Evolutionary conservation across 2,888 invertebrate species (phyloP).

Genomic region (Herminia tarsipennalis): DNA sequence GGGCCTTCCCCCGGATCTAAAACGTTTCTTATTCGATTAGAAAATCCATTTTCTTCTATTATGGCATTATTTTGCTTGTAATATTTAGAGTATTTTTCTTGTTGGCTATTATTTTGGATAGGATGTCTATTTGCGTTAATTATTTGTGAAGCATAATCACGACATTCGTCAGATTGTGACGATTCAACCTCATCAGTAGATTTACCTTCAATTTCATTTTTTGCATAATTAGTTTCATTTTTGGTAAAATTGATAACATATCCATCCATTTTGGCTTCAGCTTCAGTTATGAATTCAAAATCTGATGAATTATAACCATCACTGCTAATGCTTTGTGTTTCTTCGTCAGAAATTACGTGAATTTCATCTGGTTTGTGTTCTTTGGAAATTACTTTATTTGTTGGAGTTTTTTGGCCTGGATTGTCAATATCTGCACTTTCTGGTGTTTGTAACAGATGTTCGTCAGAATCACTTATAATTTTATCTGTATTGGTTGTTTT

Average conservation of each 20-base stretch:
- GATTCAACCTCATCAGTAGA: too few relatives aligned
- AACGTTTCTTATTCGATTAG: neutral
- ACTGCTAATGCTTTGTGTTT: constrained; percentile 11
- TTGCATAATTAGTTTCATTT: neutral
- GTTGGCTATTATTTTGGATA: too few relatives aligned
- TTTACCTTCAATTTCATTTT: neutral
- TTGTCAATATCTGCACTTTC: constrained; percentile 1
- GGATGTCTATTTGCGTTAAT: too few relatives aligned
- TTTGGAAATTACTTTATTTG: constrained; percentile 3
- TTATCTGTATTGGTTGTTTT: too few relatives aligned
- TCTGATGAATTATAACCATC: constrained; percentile 68
- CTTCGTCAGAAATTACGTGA: constrained; percentile 10
- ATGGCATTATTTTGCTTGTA: too few relatives aligned
- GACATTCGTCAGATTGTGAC: too few relatives aligned
- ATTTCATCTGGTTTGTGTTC: constrained; percentile 10
- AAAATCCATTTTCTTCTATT: neutral
- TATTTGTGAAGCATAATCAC: neutral
- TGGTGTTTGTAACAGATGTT: too few relatives aligned
- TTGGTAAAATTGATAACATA: constrained; percentile 36
- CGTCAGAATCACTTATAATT: too few relatives aligned
- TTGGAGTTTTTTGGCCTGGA: too few relatives aligned
- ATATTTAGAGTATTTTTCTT: too few relatives aligned
- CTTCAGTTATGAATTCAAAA: constrained; percentile 73
- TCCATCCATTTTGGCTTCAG: constrained; percentile 55
- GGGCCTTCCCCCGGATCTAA: constrained; percentile 21